These are phyloP conservation scores for Microcebus griseorufus DNA, from an alignment of 2,113 vertebrate genomes.

Conservation along the genomic window DNA sequence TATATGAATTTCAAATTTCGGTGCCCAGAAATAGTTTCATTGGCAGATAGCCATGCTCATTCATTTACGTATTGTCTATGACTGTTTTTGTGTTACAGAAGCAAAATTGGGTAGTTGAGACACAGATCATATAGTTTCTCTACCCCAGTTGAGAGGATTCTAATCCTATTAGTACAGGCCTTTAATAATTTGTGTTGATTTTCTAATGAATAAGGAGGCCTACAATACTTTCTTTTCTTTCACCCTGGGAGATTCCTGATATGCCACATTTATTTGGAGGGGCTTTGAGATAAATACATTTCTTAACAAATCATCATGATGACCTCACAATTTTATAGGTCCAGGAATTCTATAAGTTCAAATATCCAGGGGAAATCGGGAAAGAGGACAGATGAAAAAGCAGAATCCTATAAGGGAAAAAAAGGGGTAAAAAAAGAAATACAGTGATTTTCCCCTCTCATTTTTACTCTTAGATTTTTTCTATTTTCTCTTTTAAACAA, in stretches of 20 bases:
- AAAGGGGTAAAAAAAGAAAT: background rate
- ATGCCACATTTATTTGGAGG: background rate
- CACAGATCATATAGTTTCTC: background rate
- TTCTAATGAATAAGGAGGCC: conserved; percentile 1
- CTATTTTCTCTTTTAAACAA: conserved; percentile 55
- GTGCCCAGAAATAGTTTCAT: background rate
- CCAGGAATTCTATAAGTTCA: background rate
- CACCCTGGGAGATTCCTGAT: background rate
- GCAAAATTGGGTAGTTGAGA: background rate
- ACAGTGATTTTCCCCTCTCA: background rate
- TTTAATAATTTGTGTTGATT: conserved; percentile 17
- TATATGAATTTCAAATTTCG: conserved; percentile 22
- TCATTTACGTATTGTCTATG: background rate
- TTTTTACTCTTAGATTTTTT: conserved; percentile 39
- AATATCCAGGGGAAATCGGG: background rate
- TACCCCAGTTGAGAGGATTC: background rate
- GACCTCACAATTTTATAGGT: background rate
- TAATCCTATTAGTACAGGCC: background rate
- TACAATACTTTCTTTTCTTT: conserved; percentile 5
- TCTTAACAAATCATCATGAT: conserved; percentile 28
- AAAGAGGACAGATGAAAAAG: conserved; percentile 31
- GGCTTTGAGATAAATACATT: conserved; percentile 31
- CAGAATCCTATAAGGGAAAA: background rate
- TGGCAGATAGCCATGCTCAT: background rate
- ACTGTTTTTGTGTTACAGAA: background rate